Base-by-base conservation (phyloP, 2,113 vertebrate species). In the Rattus rattus region DNA sequence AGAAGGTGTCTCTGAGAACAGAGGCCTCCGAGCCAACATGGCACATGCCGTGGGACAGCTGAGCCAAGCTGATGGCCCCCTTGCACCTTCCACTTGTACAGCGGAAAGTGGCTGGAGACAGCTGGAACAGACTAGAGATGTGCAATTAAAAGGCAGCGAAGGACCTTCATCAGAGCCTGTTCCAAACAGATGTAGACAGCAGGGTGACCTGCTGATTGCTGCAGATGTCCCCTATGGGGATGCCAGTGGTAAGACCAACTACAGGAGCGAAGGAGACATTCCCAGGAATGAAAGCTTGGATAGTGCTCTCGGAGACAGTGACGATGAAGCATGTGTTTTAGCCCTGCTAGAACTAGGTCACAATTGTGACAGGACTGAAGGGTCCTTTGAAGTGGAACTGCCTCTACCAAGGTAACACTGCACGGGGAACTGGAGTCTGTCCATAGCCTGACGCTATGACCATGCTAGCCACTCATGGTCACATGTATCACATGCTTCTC, bases 241-340 rank as follows among this genome's bases (percentile, higher is more conserved):
- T 86, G 92, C 95, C 67, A 3, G 49, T 63, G 94, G 97, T 63
- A 98, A 98, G 94, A 97, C 87, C 28, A 20, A 95, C 67, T 98
- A 98, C 94, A 98, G 98, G 96, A 80, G 63, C 12, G 98, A 98
- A 97, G 98, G 98, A 77, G 98, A 99, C 95, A 98, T 99, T 98
- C 99, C 98, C 95, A 98, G 99, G 85, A 99, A 99, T 0, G 99
- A 99, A 94, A 99, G 99, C 96, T 99, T 98, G 4, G 99, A 99
- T 70, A 99, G 99, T 12, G 99, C 99, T 16, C 98, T 99, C 2
- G 99, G 99, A 19, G 98, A 99, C 97, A 99, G 99, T 61, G 99
- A 99, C 3, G 99, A 99, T 2, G 99, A 99, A 73, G 96, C 95
- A 0, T 97, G 96, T 75, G 83, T 98, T 13, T 91, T 95, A 7